Conservation (phyloP, 2,888 invertebrate species). For the Blera fallax region DNA sequence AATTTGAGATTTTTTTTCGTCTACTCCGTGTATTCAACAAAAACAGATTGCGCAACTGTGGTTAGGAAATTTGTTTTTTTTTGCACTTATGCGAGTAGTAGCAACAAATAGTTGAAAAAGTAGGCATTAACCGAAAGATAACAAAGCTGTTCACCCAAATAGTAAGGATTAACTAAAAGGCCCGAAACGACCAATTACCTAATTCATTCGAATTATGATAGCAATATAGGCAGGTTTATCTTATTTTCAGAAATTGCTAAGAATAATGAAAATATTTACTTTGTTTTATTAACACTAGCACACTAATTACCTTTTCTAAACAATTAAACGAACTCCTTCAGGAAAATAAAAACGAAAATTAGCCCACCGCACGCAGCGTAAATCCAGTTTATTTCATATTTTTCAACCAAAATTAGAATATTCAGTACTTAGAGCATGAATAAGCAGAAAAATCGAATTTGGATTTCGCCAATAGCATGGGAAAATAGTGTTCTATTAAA, state of each 20-base stretch:
- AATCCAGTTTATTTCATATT: conserved; percentile 21
- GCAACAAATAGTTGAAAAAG: not conserved
- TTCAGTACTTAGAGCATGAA: not conserved
- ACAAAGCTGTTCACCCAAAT: not conserved
- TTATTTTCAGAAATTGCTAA: not conserved
- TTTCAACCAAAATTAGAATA: not conserved
- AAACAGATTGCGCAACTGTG: conserved; percentile 22
- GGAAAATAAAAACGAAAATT: not conserved
- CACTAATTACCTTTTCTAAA: conserved; percentile 20
- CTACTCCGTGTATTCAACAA: not conserved
- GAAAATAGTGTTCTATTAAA: not conserved
- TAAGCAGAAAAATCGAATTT: not conserved
- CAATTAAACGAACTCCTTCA: not conserved
- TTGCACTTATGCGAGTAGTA: not conserved
- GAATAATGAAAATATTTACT: conserved; percentile 5
- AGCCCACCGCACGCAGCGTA: not conserved
- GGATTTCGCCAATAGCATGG: not conserved
- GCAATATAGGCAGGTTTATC: not conserved
- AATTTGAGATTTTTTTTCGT: not conserved
- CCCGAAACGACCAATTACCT: not conserved
- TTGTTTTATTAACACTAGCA: not conserved
- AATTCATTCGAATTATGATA: not conserved
- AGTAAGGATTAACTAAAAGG: not conserved
- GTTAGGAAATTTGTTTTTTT: not conserved
- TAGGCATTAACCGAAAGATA: not conserved